Percentiles rank a stretch among this genome's conserved stretches.
phyloP scores from a whole-genome alignment of 2,113 vertebrate species.

The Nycticebus coucang region DNA sequence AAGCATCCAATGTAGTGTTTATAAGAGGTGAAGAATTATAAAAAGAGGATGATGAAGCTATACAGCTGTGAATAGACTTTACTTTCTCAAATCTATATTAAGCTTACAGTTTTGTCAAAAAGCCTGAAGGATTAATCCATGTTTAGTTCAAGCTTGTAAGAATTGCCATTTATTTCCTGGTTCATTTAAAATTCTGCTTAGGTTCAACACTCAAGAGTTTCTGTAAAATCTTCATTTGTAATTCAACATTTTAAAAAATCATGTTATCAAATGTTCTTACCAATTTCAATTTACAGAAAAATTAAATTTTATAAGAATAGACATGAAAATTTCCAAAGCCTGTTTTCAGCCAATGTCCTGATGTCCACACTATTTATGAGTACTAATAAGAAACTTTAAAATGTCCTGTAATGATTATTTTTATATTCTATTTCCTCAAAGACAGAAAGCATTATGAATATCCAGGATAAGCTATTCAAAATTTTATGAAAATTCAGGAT shows the following conservation, averaged over 20 bases:
- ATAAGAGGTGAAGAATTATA: neutral
- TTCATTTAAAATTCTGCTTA: neutral
- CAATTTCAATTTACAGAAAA: neutral
- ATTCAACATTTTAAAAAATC: neutral
- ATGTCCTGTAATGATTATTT: neutral
- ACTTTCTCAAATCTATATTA: conserved; percentile 12
- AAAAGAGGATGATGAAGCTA: neutral
- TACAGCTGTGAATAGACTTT: neutral
- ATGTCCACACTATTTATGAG: neutral
- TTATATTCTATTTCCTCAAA: neutral
- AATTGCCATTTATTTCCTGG: conserved; percentile 27
- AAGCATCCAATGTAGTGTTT: neutral
- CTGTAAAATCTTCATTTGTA: neutral
- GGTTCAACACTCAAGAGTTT: neutral
- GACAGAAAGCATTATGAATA: neutral
- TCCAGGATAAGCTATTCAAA: neutral
- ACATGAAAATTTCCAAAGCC: neutral
- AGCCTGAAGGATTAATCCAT: neutral
- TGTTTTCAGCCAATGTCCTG: neutral
- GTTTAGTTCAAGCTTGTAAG: neutral
- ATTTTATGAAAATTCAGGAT: neutral
- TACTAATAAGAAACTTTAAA: neutral
- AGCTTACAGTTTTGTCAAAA: neutral
- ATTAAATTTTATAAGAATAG: neutral
- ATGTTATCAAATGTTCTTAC: neutral